These are phyloP conservation scores for Paracanthobrama guichenoti DNA, from an alignment of 2,113 vertebrate species.

Conservation along the genomic window DNA sequence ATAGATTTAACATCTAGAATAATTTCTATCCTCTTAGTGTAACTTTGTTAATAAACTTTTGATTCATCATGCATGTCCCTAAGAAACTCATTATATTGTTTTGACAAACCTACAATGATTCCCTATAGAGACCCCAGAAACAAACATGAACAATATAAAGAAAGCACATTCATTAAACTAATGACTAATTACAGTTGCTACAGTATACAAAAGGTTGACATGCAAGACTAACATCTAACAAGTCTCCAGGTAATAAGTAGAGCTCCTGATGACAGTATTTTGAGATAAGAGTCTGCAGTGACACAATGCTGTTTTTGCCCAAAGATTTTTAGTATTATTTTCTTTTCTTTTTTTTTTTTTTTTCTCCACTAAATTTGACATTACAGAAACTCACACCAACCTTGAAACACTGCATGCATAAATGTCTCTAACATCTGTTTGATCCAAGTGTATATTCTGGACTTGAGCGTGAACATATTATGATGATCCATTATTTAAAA, in stretches of 20 bases:
- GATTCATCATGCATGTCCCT: slow-evolving; percentile 47
- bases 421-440: not conserved
- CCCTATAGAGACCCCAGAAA: slow-evolving; percentile 50
- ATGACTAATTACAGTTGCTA: slow-evolving; percentile 61
- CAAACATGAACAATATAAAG: slow-evolving; percentile 51
- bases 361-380: too few relatives aligned
- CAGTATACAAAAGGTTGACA: slow-evolving; percentile 53
- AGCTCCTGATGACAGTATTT: slow-evolving; percentile 6
- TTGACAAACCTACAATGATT: slow-evolving; percentile 13
- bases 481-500: too few relatives aligned
- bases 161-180: slow-evolving; percentile 68
- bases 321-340: not conserved
- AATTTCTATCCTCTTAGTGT: not conserved
- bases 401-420: not conserved
- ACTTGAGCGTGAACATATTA: not conserved
- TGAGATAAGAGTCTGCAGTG: not conserved
- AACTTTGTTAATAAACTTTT: not conserved
- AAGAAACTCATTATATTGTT: slow-evolving; percentile 62
- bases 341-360: too few relatives aligned
- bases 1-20: not conserved
- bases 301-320: not conserved
- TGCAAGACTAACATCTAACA: slow-evolving; percentile 41
- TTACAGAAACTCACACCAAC: not conserved
- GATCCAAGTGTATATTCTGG: not conserved
- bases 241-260: slow-evolving; percentile 39